Percentiles rank a stretch among this genome's conserved stretches.
These are phyloP conservation scores for Genyomyrus donnyi DNA, from an alignment of 2,113 vertebrate species.

Conservation along the genomic window DNA sequence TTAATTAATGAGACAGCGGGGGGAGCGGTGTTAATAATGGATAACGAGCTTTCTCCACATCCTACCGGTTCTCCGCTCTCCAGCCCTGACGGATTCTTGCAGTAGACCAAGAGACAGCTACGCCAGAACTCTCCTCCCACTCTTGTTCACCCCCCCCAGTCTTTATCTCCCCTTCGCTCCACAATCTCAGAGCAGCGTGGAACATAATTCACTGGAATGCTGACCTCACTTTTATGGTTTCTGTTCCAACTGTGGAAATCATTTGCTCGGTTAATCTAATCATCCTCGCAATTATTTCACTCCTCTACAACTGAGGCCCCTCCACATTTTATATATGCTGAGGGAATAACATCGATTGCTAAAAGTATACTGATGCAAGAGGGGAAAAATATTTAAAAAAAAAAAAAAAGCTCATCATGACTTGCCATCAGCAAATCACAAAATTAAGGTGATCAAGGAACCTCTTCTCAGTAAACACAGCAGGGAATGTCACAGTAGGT, in stretches of 20 bases:
- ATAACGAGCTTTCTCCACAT: background rate
- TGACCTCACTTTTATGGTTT: conserved; percentile 33
- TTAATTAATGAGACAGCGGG: background rate
- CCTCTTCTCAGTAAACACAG: background rate
- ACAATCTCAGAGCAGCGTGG: conserved; percentile 5
- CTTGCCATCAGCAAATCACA: background rate
- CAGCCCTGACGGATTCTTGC: background rate
- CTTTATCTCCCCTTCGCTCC: conserved; percentile 8
- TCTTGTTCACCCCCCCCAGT: background rate
- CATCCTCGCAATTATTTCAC: conserved; percentile 34
- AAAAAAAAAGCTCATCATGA: background rate
- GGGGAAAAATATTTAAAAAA: background rate
- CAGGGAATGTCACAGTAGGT: background rate
- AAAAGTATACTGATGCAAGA: conserved; percentile 21
- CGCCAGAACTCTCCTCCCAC: background rate
- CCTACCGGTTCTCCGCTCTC: background rate
- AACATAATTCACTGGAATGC: conserved; percentile 34
- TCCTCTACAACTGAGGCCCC: conserved; percentile 18
- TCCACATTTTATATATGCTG: conserved; percentile 15
- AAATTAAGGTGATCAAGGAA: background rate
- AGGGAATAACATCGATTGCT: conserved; percentile 5
- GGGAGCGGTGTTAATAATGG: background rate
- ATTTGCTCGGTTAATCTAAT: conserved; percentile 40
- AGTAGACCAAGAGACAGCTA: background rate
- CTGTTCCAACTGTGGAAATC: conserved; percentile 32